Conservation (phyloP, 2,888 invertebrate species). For the Meliscaeva auricollis region DNA sequence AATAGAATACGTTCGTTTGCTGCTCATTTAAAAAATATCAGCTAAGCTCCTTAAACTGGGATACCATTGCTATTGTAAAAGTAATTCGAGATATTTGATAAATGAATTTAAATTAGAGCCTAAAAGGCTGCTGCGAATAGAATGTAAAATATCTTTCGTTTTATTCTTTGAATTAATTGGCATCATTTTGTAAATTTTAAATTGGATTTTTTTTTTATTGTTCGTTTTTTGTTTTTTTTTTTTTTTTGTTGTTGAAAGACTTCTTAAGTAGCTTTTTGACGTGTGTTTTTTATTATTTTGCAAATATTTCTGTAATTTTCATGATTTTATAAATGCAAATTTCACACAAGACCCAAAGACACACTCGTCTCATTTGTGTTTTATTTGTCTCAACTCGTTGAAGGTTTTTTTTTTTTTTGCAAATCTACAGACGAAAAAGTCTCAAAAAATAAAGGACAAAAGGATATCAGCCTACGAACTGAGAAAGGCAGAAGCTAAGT, state of each 20-base stretch:
- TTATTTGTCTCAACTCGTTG: neutral
- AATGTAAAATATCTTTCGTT: conserved; percentile 1
- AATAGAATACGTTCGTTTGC: conserved; percentile 57
- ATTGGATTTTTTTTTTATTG: conserved; percentile 11
- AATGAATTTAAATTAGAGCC: conserved; percentile 69
- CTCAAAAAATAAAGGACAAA: conserved; percentile 23
- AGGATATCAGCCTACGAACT: conserved; percentile 32
- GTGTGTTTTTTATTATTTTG: conserved; percentile 10
- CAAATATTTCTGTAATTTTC: neutral
- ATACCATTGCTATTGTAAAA: conserved; percentile 29
- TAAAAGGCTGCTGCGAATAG: conserved; percentile 32
- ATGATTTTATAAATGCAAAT: conserved; percentile 27
- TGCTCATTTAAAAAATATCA: conserved; percentile 21
- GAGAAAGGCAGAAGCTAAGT: conserved; percentile 28
- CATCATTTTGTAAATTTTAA: conserved; percentile 41
- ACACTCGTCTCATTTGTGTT: neutral
- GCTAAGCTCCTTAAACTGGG: conserved; percentile 17
- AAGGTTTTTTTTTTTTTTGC: neutral
- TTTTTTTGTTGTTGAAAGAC: conserved; percentile 2
- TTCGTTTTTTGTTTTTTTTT: too few species aligned
- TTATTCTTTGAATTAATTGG: conserved; percentile 29
- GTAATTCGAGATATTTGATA: conserved; percentile 61
- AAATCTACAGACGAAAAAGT: conserved; percentile 33
- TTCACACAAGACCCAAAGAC: neutral
- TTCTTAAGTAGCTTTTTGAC: conserved; percentile 3